phyloP scores from a whole-genome alignment of 2,113 vertebrate genomes.

The Chinchilla lanigera region DNA sequence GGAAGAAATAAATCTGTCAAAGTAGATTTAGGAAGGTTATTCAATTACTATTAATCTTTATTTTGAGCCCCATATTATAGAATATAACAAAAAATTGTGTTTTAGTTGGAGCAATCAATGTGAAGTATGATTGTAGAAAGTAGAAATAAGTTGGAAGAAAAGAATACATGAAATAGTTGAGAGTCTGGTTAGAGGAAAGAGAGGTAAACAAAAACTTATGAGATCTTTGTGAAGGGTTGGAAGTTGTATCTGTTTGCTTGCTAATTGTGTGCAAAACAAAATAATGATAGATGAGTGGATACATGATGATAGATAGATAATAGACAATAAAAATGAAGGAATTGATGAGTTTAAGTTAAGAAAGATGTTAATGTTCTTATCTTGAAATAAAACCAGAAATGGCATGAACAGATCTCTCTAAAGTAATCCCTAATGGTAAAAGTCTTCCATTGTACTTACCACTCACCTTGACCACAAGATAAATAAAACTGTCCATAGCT shows the following conservation, averaged over 20 bases:
- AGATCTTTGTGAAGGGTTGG: background rate
- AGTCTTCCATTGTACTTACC: background rate
- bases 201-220: background rate
- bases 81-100: background rate
- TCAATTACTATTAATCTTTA: background rate
- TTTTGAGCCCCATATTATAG: background rate
- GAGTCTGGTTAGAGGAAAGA: background rate
- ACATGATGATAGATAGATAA: background rate
- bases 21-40: background rate
- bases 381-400: background rate
- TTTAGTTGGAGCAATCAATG: background rate
- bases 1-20: background rate
- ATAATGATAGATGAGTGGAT: too few species aligned
- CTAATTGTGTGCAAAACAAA: background rate
- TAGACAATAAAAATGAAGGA: background rate
- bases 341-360: background rate
- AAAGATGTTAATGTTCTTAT: background rate
- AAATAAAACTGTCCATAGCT: background rate
- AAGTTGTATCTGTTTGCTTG: background rate
- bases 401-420: background rate
- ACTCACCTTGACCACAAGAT: background rate
- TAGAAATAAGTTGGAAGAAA: background rate
- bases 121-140: background rate
- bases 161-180: background rate
- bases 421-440: background rate